Evolutionary conservation across 2,113 vertebrate species (phyloP).

Genomic region (Mola mola): DNA sequence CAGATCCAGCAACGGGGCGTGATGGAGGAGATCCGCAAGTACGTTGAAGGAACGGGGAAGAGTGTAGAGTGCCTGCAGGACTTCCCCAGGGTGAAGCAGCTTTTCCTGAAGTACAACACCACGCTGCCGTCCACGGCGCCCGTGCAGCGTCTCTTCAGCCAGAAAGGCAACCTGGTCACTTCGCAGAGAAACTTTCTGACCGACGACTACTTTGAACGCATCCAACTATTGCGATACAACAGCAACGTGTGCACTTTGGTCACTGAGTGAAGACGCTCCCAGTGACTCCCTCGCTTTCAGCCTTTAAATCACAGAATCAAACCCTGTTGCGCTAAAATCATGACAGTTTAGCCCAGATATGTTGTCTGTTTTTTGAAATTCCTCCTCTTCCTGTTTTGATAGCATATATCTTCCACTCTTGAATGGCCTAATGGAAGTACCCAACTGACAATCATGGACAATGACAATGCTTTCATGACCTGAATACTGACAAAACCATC

Average conservation of each 20-base stretch:
- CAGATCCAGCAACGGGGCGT: conserved; percentile 66
- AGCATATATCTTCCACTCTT: conserved; percentile 5
- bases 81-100: conserved; percentile 77
- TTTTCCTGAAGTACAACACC: conserved; percentile 81
- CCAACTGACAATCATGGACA: conserved; percentile 58
- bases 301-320: conserved; percentile 42
- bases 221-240: conserved; percentile 80
- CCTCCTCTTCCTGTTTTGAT: conserved; percentile 17
- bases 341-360: conserved; percentile 27
- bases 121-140: conserved; percentile 77
- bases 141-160: conserved; percentile 77
- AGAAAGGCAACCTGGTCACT: conserved; percentile 73
- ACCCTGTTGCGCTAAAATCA: conserved; percentile 37
- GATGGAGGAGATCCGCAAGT: conserved; percentile 73
- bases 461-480: conserved; percentile 9
- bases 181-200: conserved; percentile 76
- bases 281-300: not conserved
- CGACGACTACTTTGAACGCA: conserved; percentile 78
- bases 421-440: conserved; percentile 27
- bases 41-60: conserved; percentile 76
- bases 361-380: conserved; percentile 49
- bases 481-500: conserved; percentile 21
- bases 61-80: conserved; percentile 79
- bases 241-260: conserved; percentile 57
- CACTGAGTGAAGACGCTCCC: conserved; percentile 33